phyloP scores from a whole-genome alignment of 64 coral and sea anemone species.

The Astreopora myriophthalma region DNA sequence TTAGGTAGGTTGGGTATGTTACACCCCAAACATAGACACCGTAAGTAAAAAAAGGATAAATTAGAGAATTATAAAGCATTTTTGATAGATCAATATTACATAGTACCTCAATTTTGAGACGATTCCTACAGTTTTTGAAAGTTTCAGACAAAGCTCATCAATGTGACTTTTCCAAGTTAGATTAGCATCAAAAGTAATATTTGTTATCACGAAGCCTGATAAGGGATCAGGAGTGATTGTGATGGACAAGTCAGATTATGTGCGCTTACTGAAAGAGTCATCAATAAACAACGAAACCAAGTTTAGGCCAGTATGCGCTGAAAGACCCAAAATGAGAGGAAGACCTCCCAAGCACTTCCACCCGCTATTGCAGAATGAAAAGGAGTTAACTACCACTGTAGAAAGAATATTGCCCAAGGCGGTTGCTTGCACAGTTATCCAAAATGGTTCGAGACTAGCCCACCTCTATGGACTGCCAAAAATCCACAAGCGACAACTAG shows the following conservation, averaged over 20 bases:
- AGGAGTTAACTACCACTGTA: background rate
- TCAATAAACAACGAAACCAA: conserved; percentile 11
- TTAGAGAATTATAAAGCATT: no score
- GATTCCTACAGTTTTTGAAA: no score
- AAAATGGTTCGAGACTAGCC: background rate
- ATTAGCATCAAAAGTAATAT: no score
- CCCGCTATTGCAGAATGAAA: conserved; percentile 10
- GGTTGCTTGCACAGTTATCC: background rate
- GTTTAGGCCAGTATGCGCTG: background rate
- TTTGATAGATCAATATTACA: no score
- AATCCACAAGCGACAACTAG: no score
- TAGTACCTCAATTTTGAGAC: no score
- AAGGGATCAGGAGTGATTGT: background rate
- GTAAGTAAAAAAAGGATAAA: no score
- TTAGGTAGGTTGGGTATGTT: no score
- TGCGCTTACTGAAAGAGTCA: background rate
- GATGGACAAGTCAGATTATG: conserved; percentile 46
- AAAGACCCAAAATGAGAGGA: background rate
- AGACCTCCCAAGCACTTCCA: conserved; percentile 22
- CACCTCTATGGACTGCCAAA: conserved; percentile 23
- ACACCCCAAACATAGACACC: no score
- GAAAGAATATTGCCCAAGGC: background rate
- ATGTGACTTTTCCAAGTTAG: no score
- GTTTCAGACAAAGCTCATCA: no score
- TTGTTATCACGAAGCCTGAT: no score